Conservation (phyloP, 2,113 vertebrate genomes). For the Eptesicus fuscus region DNA sequence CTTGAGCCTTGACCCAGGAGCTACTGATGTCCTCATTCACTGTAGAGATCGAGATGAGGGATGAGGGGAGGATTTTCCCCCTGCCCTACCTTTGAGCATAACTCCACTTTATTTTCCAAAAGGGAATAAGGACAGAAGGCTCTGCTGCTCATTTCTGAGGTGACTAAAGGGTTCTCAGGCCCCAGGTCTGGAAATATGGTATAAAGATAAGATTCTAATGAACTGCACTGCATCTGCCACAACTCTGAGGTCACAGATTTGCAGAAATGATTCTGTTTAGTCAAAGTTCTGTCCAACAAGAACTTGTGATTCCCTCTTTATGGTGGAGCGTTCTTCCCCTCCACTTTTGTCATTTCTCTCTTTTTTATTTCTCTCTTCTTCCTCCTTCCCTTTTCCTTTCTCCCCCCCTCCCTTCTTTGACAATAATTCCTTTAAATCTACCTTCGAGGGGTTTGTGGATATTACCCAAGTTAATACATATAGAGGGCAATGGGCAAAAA, state of each 20-base stretch:
- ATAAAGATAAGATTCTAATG: not conserved
- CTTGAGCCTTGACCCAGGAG: not conserved
- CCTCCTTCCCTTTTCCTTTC: not conserved
- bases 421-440: not conserved
- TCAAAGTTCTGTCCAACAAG: not conserved
- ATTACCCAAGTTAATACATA: not conserved
- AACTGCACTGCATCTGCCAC: not conserved
- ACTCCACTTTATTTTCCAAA: not conserved
- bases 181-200: not conserved
- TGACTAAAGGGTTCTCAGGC: not conserved
- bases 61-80: not conserved
- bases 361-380: not conserved
- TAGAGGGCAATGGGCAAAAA: not conserved
- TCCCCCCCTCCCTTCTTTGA: not conserved
- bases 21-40: not conserved
- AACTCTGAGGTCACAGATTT: not conserved
- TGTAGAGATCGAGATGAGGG: not conserved
- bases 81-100: not conserved
- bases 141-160: not conserved
- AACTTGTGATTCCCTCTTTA: not conserved
- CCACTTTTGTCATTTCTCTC: not conserved
- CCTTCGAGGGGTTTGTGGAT: not conserved
- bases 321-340: not conserved
- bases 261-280: not conserved
- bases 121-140: not conserved